phyloP scores from a whole-genome alignment of 2,888 invertebrate species.

The Leucoma salicis region DNA sequence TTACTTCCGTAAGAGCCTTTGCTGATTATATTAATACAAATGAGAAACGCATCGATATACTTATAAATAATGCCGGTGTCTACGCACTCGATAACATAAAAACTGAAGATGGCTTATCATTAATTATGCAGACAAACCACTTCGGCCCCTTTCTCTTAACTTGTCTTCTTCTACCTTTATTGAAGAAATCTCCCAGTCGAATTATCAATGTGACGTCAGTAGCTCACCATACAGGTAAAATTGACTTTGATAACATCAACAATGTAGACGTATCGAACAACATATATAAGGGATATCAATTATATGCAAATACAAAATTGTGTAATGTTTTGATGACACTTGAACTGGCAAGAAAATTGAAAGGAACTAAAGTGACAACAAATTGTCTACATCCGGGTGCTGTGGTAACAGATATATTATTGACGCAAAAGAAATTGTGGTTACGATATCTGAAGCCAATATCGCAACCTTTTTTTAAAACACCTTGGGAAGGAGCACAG shows the following conservation, averaged over 20 bases:
- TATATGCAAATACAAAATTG: constrained; percentile 84
- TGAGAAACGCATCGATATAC: constrained; percentile 79
- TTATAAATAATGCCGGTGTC: constrained; percentile 84
- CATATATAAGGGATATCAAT: constrained; percentile 20
- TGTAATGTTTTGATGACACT: constrained; percentile 88
- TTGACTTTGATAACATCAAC: constrained; percentile 52
- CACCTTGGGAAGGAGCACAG: constrained; percentile 62
- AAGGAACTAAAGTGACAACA: constrained; percentile 86
- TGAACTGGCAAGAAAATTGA: constrained; percentile 86
- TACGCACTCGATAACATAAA: constrained; percentile 55
- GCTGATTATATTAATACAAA: constrained; percentile 77
- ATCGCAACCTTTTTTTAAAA: constrained; percentile 38
- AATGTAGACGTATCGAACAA: constrained; percentile 38
- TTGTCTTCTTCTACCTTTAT: constrained; percentile 77
- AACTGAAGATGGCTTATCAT: constrained; percentile 83
- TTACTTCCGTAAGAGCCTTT: constrained; percentile 82
- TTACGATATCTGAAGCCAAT: constrained; percentile 60
- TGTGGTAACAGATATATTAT: constrained; percentile 83
- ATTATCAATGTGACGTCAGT: constrained; percentile 63
- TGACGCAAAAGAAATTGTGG: constrained; percentile 50
- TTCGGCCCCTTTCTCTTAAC: constrained; percentile 86
- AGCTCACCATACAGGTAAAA: constrained; percentile 41
- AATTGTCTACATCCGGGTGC: constrained; percentile 91
- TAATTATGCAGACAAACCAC: constrained; percentile 81
- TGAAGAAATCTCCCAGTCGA: constrained; percentile 62